Evolutionary conservation across 1,140 invertebrate species (phyloP).

Genomic region (Bilobella aurantiaca): DNA sequence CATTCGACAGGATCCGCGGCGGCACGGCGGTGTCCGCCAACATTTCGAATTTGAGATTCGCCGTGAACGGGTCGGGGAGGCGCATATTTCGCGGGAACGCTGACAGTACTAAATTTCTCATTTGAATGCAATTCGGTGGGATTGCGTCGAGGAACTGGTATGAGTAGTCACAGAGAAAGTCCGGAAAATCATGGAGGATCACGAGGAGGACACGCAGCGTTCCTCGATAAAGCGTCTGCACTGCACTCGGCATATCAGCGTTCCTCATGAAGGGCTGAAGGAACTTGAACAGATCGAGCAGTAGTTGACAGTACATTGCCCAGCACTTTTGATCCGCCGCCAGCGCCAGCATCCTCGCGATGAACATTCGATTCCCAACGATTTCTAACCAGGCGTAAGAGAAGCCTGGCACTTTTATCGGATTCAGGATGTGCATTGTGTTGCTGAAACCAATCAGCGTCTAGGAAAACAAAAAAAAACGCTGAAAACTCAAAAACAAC

Average conservation of each 20-base stretch:
- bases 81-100: conserved; percentile 97
- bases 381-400: conserved; percentile 97
- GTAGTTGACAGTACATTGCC: conserved; percentile 78
- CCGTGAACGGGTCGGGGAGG: conserved; percentile 94
- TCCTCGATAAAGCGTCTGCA: conserved; percentile 88
- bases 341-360: conserved; percentile 81
- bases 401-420: conserved; percentile 92
- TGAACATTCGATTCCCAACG: conserved; percentile 89
- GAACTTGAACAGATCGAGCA: conserved; percentile 94
- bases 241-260: conserved; percentile 85
- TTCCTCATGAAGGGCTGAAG: conserved; percentile 92
- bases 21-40: conserved; percentile 61
- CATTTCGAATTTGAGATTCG: conserved; percentile 92
- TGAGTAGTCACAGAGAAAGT: conserved; percentile 97
- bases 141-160: conserved; percentile 99
- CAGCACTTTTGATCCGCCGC: conserved; percentile 66
- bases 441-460: conserved; percentile 82
- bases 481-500: no score
- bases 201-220: conserved; percentile 91
- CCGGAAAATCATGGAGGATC: conserved; percentile 95
- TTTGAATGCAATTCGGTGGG: conserved; percentile 91
- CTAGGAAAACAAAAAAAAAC: conserved; percentile 40
- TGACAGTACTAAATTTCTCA: conserved; percentile 94
- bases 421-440: conserved; percentile 78
- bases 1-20: conserved; percentile 82